Conservation (phyloP, 2,113 vertebrate species). For the Ammodytes marinus region DNA sequence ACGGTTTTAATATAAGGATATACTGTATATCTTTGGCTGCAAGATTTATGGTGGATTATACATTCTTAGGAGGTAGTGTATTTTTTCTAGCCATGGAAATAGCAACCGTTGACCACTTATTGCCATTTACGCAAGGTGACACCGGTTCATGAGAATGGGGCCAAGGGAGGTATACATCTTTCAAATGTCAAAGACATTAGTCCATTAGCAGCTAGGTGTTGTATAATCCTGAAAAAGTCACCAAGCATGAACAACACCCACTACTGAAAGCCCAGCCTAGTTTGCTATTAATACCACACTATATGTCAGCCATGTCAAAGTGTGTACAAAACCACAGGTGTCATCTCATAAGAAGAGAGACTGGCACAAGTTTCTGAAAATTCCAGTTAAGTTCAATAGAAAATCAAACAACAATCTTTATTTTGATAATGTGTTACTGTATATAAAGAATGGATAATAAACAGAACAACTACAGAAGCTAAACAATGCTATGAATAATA, state of each 20-base stretch:
- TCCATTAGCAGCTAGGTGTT: conserved; percentile 4
- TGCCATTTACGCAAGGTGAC: not conserved
- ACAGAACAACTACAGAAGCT: not conserved
- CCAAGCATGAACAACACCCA: not conserved
- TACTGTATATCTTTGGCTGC: not conserved
- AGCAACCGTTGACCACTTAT: not conserved
- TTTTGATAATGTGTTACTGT: not conserved
- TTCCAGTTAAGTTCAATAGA: not conserved
- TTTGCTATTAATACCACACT: not conserved
- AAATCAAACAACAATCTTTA: not conserved
- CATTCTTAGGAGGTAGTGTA: not conserved
- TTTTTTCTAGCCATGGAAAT: not conserved
- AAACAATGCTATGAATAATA: not conserved
- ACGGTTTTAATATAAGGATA: not conserved
- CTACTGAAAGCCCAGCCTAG: not conserved
- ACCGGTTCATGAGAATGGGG: not conserved
- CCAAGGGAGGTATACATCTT: not conserved
- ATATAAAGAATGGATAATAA: not conserved
- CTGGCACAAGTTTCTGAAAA: too few species aligned
- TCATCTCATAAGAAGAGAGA: not conserved
- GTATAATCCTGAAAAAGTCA: not conserved
- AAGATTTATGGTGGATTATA: not conserved
- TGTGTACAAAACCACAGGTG: not conserved
- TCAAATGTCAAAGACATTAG: conserved; percentile 28
- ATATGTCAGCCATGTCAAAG: too few species aligned